These are phyloP conservation scores for Listronotus bonariensis DNA, from an alignment of 1,140 invertebrate genomes.

Conservation along the genomic window DNA sequence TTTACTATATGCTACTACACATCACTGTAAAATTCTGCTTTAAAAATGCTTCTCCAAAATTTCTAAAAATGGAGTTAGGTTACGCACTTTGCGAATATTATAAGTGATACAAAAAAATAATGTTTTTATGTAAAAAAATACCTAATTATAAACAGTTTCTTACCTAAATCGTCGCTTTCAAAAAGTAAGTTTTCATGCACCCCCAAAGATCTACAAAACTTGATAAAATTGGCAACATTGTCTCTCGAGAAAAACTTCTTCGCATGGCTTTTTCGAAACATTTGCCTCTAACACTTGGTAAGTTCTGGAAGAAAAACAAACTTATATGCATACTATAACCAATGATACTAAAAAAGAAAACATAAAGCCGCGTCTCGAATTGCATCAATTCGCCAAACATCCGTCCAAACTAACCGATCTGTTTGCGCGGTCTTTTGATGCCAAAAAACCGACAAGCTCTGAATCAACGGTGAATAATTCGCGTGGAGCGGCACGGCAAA, in stretches of 20 bases:
- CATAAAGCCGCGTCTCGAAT: no score
- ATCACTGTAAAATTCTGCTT: no score
- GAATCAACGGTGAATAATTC: no score
- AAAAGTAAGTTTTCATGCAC: conserved; percentile 89
- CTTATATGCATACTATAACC: not conserved
- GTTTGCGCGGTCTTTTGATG: no score
- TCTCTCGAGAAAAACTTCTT: conserved; percentile 88
- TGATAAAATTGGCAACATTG: conserved; percentile 92
- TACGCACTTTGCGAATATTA: not conserved
- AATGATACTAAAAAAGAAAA: not conserved
- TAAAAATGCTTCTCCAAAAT: no score
- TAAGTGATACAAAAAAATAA: no score
- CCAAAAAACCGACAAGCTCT: no score
- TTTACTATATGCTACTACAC: no score
- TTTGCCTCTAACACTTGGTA: conserved; percentile 69
- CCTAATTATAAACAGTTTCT: conserved; percentile 40
- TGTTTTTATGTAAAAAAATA: not conserved
- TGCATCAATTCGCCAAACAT: no score
- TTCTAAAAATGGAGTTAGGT: no score
- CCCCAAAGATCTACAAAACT: conserved; percentile 83
- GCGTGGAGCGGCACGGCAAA: no score
- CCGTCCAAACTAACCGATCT: no score
- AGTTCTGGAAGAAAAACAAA: conserved; percentile 58
- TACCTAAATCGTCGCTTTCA: conserved; percentile 90
- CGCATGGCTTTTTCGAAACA: conserved; percentile 81